Evolutionary conservation across 2,797 vertebrate species (phyloP).

Genomic region (Emydoidea blandingii): DNA sequence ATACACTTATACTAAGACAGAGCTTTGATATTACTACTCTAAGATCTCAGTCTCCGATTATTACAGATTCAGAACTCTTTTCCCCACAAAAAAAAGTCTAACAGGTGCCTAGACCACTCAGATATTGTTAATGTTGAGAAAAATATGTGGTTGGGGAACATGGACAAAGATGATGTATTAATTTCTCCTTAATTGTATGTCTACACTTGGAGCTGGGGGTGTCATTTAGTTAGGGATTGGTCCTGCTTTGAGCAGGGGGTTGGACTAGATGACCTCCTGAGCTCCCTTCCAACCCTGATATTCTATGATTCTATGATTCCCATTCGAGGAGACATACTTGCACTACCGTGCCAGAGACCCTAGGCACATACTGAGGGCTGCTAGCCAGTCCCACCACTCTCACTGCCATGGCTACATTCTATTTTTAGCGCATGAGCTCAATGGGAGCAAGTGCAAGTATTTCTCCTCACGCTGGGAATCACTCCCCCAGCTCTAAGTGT

Average conservation of each 20-base stretch:
- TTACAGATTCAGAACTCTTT: not conserved
- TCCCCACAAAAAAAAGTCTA: not conserved
- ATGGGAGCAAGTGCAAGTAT: not conserved
- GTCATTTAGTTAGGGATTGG: not conserved
- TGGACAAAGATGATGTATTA: not conserved
- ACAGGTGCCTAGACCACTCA: not conserved
- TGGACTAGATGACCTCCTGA: too few relatives aligned
- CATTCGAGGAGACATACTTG: not conserved
- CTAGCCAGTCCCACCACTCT: not conserved
- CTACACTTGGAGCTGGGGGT: not conserved
- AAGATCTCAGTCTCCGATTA: not conserved
- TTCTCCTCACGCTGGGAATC: not conserved
- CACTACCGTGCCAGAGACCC: not conserved
- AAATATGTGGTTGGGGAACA: not conserved
- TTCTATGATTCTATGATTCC: not conserved
- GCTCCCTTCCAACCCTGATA: too few relatives aligned
- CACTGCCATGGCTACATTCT: not conserved
- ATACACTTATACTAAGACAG: not conserved
- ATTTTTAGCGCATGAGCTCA: not conserved
- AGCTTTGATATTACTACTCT: not conserved
- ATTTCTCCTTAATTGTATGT: slow-evolving; percentile 11
- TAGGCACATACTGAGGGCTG: not conserved
- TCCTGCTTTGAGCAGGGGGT: too few relatives aligned
- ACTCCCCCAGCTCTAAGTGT: not conserved
- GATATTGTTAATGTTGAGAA: not conserved